Evolutionary conservation across 2,888 invertebrate species (phyloP).

Genomic region (Caenorhabditis zanzibari): DNA sequence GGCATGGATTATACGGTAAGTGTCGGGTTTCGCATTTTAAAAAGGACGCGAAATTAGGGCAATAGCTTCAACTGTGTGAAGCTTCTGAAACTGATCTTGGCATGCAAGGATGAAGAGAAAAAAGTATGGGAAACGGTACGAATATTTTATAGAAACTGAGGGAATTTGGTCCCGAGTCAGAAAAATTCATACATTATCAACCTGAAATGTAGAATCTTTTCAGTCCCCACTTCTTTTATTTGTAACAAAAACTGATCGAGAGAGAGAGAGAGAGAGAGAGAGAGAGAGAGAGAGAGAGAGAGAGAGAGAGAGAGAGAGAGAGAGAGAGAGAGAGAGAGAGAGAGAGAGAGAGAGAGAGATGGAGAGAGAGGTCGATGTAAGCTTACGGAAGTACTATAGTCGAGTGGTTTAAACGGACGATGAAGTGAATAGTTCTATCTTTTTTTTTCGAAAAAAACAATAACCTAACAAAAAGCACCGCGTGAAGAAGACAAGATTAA

Average conservation of each 20-base stretch:
- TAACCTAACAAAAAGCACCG: neutral
- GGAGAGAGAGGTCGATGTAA: neutral
- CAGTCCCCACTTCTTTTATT: too few species aligned
- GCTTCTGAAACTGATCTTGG: slow-evolving; percentile 9
- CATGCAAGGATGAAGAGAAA: neutral
- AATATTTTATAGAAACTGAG: neutral
- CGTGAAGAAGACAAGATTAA: neutral
- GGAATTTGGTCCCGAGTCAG: too few species aligned
- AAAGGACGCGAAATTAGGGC: neutral
- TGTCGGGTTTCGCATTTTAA: slow-evolving; percentile 29
- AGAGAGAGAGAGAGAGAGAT: too few species aligned
- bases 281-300: too few species aligned
- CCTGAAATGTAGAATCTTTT: too few species aligned
- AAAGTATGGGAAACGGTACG: slow-evolving; percentile 2
- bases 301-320: too few species aligned
- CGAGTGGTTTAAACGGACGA: neutral
- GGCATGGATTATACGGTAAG: slow-evolving; percentile 57
- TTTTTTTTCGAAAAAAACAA: neutral
- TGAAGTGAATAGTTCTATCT: slow-evolving; percentile 3
- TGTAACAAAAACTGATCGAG: too few species aligned
- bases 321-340: too few species aligned
- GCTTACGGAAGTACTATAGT: neutral
- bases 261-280: too few species aligned
- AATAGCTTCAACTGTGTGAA: neutral
- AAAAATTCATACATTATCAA: too few species aligned